Percentiles rank a stretch among this genome's conserved stretches.
These are phyloP conservation scores for Herpailurus yagouaroundi DNA, from an alignment of 2,113 vertebrate species.

Conservation along the genomic window DNA sequence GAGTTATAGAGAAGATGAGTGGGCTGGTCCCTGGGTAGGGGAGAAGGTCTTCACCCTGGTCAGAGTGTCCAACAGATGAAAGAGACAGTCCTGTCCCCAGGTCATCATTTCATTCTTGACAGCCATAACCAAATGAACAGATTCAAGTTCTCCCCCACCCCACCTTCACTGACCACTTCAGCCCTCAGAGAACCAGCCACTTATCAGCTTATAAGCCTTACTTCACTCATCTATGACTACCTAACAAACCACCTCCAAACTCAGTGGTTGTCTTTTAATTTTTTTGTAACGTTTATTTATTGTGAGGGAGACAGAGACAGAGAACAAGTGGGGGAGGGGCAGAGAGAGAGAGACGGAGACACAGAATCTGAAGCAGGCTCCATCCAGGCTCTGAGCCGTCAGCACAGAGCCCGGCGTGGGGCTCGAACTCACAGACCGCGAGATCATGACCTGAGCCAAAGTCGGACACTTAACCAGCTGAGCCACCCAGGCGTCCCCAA, in stretches of 20 bases:
- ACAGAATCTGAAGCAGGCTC: too few relatives aligned
- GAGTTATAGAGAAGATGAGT: not conserved
- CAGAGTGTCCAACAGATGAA: not conserved
- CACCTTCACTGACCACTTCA: not conserved
- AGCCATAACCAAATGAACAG: not conserved
- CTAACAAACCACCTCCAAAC: not conserved
- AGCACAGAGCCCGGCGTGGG: too few relatives aligned
- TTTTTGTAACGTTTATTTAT: too few relatives aligned
- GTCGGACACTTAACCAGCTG: too few relatives aligned
- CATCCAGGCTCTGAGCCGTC: too few relatives aligned
- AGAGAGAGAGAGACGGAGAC: too few relatives aligned
- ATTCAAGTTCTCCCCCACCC: not conserved
- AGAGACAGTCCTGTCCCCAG: not conserved
- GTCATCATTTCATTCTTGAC: not conserved
- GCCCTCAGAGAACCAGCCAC: not conserved
- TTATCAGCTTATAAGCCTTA: not conserved
- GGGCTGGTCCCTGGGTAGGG: not conserved
- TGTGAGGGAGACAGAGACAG: too few relatives aligned
- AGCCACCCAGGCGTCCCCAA: not conserved
- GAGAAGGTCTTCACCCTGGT: not conserved
- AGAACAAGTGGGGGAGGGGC: too few relatives aligned
- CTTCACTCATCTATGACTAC: not conserved
- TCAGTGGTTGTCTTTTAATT: too few relatives aligned
- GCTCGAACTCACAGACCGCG: too few relatives aligned
- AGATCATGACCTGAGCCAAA: too few relatives aligned